A percentile compares a stretch with the other conserved stretches of the same genome.
Evolutionary conservation across 1,140 invertebrate species (phyloP).

Genomic region (Drosophila leontia): DNA sequence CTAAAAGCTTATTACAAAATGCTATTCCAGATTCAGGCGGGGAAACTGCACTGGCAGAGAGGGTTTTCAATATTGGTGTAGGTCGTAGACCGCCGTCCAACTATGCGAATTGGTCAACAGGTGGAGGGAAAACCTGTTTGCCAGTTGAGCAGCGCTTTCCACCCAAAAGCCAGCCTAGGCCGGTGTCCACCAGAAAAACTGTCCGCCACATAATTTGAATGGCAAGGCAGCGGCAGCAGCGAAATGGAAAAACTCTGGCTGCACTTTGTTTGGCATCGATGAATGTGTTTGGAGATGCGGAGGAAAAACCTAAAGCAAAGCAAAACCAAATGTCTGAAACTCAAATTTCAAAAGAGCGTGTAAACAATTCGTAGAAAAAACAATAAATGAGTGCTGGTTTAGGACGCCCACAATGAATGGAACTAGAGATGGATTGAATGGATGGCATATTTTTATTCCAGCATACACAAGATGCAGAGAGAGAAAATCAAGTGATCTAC

Average conservation of each 20-base stretch:
- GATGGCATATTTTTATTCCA: conserved; percentile 46
- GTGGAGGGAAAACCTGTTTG: conserved; percentile 67
- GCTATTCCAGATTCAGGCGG: conserved; percentile 9
- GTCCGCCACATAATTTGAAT: conserved; percentile 43
- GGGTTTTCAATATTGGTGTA: conserved; percentile 55
- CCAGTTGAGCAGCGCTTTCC: conserved; percentile 37
- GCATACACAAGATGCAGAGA: conserved; percentile 4
- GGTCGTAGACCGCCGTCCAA: conserved; percentile 71
- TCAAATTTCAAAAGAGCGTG: conserved; percentile 64
- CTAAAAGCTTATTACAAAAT: conserved; percentile 42
- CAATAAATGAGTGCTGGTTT: conserved; percentile 52
- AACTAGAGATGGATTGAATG: conserved; percentile 13
- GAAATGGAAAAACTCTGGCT: conserved; percentile 34
- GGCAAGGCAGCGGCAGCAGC: conserved; percentile 6
- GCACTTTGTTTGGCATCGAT: conserved; percentile 14
- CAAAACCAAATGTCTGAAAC: conserved; percentile 35
- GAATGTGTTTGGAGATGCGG: conserved; percentile 1
- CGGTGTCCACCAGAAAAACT: conserved; percentile 20
- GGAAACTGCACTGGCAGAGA: conserved; percentile 13
- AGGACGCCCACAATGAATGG: conserved; percentile 56
- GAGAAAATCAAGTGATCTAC: conserved; percentile 4
- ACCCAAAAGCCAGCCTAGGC: conserved; percentile 22
- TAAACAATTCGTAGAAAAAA: conserved; percentile 66
- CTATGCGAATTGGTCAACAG: conserved; percentile 74
- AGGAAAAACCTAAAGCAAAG: conserved; percentile 5